These are phyloP conservation scores for Cheilinus undulatus DNA, from an alignment of 2,113 vertebrate genomes.

Conservation along the genomic window DNA sequence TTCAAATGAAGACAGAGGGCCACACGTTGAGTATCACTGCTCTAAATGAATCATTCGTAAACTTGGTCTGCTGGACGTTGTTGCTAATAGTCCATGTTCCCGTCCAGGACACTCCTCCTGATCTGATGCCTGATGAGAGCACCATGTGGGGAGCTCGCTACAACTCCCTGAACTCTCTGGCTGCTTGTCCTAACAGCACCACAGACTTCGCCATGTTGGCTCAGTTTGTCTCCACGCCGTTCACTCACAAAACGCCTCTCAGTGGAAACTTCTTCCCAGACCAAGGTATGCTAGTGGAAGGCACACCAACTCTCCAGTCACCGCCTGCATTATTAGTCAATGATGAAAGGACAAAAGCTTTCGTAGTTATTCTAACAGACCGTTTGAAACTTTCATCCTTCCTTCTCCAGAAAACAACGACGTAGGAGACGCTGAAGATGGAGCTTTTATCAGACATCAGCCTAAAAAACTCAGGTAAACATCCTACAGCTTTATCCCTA, in stretches of 20 bases:
- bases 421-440: conserved; percentile 65
- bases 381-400: neutral
- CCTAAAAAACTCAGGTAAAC: conserved; percentile 87
- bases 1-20: too few relatives aligned
- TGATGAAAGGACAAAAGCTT: neutral
- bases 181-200: conserved; percentile 87
- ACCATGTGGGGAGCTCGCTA: conserved; percentile 86
- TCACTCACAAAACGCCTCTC: conserved; percentile 60
- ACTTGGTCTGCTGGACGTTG: too few relatives aligned
- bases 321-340: too few relatives aligned
- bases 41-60: too few relatives aligned
- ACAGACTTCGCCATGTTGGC: conserved; percentile 87
- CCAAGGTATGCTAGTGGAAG: conserved; percentile 75
- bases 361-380: too few relatives aligned
- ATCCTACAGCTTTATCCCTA: neutral
- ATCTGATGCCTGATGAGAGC: conserved; percentile 86
- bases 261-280: conserved; percentile 49
- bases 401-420: conserved; percentile 72
- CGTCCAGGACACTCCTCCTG: conserved; percentile 79
- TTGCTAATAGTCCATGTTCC: neutral
- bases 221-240: conserved; percentile 89
- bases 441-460: conserved; percentile 59
- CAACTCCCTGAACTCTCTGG: conserved; percentile 84
- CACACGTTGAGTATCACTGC: too few relatives aligned
- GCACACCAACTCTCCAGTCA: neutral